Conservation (phyloP, 37 sponge, comb jelly and placozoan genomes). For the Hexactinellida sp. region DNA sequence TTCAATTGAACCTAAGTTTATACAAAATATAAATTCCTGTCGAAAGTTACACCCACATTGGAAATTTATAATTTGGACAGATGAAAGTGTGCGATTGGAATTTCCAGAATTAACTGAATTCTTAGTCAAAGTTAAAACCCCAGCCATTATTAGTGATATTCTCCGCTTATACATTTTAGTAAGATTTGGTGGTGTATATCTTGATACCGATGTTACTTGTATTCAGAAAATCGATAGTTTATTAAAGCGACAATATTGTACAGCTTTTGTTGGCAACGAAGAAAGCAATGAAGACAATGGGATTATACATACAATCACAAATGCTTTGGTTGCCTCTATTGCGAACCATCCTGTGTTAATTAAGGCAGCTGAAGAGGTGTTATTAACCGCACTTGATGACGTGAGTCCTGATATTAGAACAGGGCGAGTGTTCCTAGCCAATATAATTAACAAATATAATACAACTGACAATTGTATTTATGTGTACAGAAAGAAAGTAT, state of each 20-base stretch:
- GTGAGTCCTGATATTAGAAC: background rate
- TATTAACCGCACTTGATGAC: background rate
- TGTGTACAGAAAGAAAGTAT: background rate
- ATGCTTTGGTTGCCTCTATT: background rate
- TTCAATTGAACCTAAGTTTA: background rate
- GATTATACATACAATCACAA: background rate
- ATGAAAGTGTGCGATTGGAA: background rate
- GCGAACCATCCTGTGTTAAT: background rate
- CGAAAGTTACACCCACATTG: background rate
- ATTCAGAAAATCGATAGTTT: background rate
- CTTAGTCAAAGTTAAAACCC: background rate
- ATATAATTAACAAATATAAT: constrained; percentile 7
- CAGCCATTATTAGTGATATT: background rate
- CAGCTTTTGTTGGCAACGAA: constrained; percentile 3
- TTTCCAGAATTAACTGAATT: background rate
- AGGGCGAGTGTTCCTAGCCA: background rate
- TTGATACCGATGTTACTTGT: background rate
- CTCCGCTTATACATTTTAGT: background rate
- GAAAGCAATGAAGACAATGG: background rate
- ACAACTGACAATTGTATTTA: background rate
- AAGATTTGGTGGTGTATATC: background rate
- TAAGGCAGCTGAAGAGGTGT: background rate
- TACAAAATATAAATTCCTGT: background rate
- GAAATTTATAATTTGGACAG: constrained; percentile 1
- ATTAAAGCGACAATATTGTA: background rate